A percentile compares a stretch with the other conserved stretches of the same genome.
Evolutionary conservation across 1,140 invertebrate genomes (phyloP).

Genomic region (Sycobia sp.): DNA sequence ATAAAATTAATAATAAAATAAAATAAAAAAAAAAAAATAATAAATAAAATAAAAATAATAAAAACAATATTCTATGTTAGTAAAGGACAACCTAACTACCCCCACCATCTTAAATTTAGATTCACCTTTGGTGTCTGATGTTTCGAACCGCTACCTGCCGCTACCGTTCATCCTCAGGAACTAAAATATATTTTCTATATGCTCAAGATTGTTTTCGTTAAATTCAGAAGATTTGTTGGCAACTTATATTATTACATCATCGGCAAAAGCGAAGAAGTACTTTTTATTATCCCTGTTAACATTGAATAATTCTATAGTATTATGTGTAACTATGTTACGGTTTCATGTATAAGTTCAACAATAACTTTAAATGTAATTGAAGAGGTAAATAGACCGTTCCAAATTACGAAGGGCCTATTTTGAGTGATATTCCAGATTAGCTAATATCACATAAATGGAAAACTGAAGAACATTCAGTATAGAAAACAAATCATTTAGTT

Average conservation of each 20-base stretch:
- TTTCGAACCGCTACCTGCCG: too few relatives aligned
- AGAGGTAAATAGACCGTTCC: not conserved
- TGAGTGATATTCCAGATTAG: not conserved
- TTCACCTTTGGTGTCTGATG: too few relatives aligned
- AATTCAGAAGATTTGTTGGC: too few relatives aligned
- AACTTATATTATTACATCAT: slow-evolving; percentile 35
- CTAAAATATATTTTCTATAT: too few relatives aligned
- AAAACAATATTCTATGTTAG: too few relatives aligned
- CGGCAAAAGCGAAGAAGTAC: slow-evolving; percentile 24
- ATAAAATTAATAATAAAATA: too few relatives aligned
- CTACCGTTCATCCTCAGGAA: too few relatives aligned
- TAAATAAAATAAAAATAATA: too few relatives aligned
- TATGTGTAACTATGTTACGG: slow-evolving; percentile 27
- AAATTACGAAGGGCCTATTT: not conserved
- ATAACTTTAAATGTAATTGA: not conserved
- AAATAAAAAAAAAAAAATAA: too few relatives aligned
- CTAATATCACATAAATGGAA: slow-evolving; percentile 36
- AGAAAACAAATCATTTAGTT: slow-evolving; percentile 42
- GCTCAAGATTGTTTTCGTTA: too few relatives aligned
- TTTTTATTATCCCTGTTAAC: not conserved
- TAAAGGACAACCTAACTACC: too few relatives aligned
- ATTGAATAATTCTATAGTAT: slow-evolving; percentile 4
- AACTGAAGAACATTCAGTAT: slow-evolving; percentile 38
- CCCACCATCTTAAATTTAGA: too few relatives aligned
- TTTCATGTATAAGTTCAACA: slow-evolving; percentile 40